Evolutionary conservation across 2,797 vertebrate genomes (phyloP), one percentile per base, ranked within the genome.

Genomic region (Alosa sapidissima): DNA sequence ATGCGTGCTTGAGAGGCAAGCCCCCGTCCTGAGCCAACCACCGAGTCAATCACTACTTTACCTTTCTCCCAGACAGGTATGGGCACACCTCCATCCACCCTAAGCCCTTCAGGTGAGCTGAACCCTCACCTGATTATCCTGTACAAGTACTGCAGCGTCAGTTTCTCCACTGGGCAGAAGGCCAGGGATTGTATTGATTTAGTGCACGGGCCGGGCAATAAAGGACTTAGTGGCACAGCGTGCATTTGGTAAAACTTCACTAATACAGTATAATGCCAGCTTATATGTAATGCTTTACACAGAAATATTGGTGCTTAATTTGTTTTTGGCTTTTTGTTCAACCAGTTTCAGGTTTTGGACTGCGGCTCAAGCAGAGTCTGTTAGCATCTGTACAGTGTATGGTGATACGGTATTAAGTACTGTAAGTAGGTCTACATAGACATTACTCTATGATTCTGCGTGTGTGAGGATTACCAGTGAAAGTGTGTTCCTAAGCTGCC

Each of bases 51-150:
- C 36, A 41, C 68, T 72, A 16, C 36, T 16, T 75, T 45, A 75
- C 68, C 68, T 75, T 75, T 75, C 33, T 75, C 68, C 68, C 68
- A 75, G 68, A 75, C 33, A 75, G 68, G 65, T 4, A 5, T 14
- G 68, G 68, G 3, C 41, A 41, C 68, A 11, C 68, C 65, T 14
- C 65, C 65, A 36, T 72, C 14, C n/a, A 28, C 60, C n/a, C 58
- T 24, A 7, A 72, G 41, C 33, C n/a, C 24, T 14, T 16, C 11
- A 72, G 41, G 11, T 41, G 6, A 14, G 3, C 33, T 41, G 33
- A 72, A 72, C 68, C 68, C 41, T 72, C 6, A 72, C 68, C 68
- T 72, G 68, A 3, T 72, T 1, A 3, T 41, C 33, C 33, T 72
- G 3, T 16, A 19, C 68, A 3, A 36, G 28, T 51, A 10, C 28